Evolutionary conservation across 2,113 vertebrate genomes (phyloP).

Genomic region (Sphyrna mokarran): DNA sequence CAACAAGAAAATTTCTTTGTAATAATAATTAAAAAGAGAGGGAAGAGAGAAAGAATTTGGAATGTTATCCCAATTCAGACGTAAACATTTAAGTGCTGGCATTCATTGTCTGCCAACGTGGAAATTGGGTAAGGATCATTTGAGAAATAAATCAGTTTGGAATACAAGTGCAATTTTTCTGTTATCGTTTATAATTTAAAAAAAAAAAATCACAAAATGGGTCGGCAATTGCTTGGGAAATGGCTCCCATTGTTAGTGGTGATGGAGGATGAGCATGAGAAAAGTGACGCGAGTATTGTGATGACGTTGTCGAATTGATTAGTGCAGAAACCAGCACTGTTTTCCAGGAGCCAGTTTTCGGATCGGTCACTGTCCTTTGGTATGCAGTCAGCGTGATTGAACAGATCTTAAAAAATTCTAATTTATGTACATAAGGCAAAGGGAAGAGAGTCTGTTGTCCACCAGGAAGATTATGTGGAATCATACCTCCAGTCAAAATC

Average conservation of each 20-base stretch:
- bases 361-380: constrained; percentile 57
- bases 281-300: constrained; percentile 27
- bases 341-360: constrained; percentile 26
- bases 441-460: constrained; percentile 42
- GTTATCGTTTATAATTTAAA: not conserved
- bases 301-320: constrained; percentile 29
- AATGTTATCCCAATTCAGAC: constrained; percentile 37
- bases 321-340: constrained; percentile 29
- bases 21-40: constrained; percentile 14
- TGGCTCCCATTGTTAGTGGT: constrained; percentile 9
- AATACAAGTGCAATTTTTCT: constrained; percentile 30
- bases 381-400: constrained; percentile 48
- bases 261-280: constrained; percentile 11
- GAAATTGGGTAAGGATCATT: constrained; percentile 13
- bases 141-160: constrained; percentile 17
- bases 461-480: constrained; percentile 24
- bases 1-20: constrained; percentile 34
- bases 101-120: not conserved
- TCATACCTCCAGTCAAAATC: constrained; percentile 30
- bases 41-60: constrained; percentile 29
- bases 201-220: constrained; percentile 14
- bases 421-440: constrained; percentile 68
- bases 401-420: constrained; percentile 54
- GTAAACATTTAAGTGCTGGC: constrained; percentile 34
- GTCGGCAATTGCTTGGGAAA: not conserved